These are phyloP conservation scores for Rynchops niger DNA, from an alignment of 2,113 vertebrate genomes.

Conservation along the genomic window DNA sequence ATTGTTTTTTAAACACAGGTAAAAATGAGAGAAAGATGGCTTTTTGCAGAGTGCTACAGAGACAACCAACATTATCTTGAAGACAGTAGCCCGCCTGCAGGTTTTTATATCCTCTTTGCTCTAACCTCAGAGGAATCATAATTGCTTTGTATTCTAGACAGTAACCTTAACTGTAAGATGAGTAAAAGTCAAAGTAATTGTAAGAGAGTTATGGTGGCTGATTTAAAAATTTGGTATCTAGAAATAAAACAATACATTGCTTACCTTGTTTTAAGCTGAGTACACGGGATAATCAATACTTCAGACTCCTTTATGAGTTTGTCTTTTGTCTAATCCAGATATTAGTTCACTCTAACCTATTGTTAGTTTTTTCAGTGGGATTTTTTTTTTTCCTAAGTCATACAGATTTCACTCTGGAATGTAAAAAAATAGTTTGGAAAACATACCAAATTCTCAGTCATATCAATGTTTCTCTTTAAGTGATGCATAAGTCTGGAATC, in stretches of 20 bases:
- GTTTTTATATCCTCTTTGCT: background rate
- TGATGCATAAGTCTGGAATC: background rate
- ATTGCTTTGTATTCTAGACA: background rate
- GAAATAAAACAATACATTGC: background rate
- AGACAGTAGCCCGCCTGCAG: background rate
- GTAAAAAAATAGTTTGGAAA: background rate
- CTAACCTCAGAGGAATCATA: background rate
- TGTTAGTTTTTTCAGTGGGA: background rate
- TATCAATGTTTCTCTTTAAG: background rate
- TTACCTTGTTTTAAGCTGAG: background rate
- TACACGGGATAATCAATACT: background rate
- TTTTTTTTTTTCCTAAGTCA: background rate
- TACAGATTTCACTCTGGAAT: background rate
- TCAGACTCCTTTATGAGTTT: background rate
- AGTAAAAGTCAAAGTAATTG: conserved; percentile 13
- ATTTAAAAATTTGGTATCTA: background rate
- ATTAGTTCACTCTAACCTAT: background rate
- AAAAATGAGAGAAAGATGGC: background rate
- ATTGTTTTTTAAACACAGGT: background rate
- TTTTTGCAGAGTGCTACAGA: background rate
- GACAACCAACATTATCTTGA: background rate
- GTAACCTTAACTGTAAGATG: background rate
- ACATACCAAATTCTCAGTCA: background rate
- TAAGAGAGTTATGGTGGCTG: background rate
- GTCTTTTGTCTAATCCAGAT: background rate